Conservation (phyloP, 2,888 invertebrate genomes). For the Macaria liturata region DNA sequence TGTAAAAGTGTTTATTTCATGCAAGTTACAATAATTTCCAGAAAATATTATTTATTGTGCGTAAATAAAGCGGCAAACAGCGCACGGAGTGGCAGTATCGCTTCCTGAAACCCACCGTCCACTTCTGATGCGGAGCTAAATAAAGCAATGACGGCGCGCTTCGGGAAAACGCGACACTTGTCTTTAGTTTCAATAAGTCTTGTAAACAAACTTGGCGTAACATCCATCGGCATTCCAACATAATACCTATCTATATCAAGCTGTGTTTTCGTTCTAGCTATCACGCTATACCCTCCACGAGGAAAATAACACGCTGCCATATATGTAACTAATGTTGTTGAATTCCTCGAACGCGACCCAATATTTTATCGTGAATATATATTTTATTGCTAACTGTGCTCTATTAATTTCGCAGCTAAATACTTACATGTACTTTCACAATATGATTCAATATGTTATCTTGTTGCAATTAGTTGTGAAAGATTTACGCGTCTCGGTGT, state of each 20-base stretch:
- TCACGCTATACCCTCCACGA: constrained; percentile 17
- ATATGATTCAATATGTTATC: constrained; percentile 12
- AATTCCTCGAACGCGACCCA: constrained; percentile 28
- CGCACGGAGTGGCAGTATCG: constrained; percentile 43
- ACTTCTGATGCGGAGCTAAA: constrained; percentile 48
- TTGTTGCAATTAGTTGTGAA: constrained; percentile 15
- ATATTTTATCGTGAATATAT: constrained; percentile 17
- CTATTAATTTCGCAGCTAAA: constrained; percentile 8
- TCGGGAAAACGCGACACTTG: constrained; percentile 42
- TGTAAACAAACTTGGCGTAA: constrained; percentile 15
- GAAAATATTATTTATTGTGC: constrained; percentile 32
- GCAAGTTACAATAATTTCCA: constrained; percentile 38
- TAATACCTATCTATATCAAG: constrained; percentile 4
- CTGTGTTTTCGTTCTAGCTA: constrained; percentile 21
- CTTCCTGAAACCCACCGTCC: constrained; percentile 51
- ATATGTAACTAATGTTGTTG: constrained; percentile 20
- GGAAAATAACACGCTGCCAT: constrained; percentile 24
- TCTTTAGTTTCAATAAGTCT: constrained; percentile 32
- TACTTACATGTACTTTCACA: constrained; percentile 9
- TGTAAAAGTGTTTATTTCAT: constrained; percentile 26
- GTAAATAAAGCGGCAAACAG: constrained; percentile 39
- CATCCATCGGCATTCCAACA: constrained; percentile 7
- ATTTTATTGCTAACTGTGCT: constrained; percentile 12
- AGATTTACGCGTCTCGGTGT: constrained; percentile 7
- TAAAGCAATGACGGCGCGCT: constrained; percentile 49